These are phyloP conservation scores for Microctonus brassicae DNA, from an alignment of 2,888 invertebrate species.

Conservation along the genomic window DNA sequence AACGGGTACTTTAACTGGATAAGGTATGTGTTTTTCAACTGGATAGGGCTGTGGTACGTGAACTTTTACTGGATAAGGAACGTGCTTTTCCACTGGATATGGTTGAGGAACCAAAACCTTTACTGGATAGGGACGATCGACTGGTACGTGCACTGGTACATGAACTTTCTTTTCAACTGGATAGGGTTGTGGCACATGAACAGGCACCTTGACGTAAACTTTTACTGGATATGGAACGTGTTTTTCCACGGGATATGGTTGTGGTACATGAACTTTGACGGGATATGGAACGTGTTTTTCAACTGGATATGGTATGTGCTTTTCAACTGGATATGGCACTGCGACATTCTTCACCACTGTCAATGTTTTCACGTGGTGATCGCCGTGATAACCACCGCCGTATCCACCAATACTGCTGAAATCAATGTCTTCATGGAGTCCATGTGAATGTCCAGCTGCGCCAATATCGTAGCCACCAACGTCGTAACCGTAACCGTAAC, in stretches of 20 bases:
- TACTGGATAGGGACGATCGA: constrained; percentile 84
- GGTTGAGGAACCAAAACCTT: constrained; percentile 86
- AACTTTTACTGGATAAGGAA: constrained; percentile 82
- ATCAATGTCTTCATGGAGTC: constrained; percentile 65
- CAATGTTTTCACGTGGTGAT: constrained; percentile 75
- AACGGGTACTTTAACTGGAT: constrained; percentile 83
- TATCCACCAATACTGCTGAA: constrained; percentile 59
- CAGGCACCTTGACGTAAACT: constrained; percentile 84
- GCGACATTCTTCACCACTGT: constrained; percentile 78
- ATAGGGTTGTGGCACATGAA: constrained; percentile 82
- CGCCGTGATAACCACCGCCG: constrained; percentile 72
- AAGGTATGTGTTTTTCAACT: constrained; percentile 82
- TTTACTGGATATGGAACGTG: constrained; percentile 82
- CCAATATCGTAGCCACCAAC: constrained; percentile 82
- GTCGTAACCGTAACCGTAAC: constrained; percentile 86
- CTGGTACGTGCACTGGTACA: constrained; percentile 78
- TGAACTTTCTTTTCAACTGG: constrained; percentile 85
- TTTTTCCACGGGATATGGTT: constrained; percentile 79
- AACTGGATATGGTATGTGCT: constrained; percentile 72
- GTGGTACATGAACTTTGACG: constrained; percentile 74
- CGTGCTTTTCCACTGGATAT: constrained; percentile 83
- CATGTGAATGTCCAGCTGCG: constrained; percentile 66
- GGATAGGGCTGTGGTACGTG: constrained; percentile 80
- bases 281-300: constrained; percentile 78
- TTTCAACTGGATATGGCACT: constrained; percentile 73